Conservation (phyloP, 2,113 vertebrate genomes). For the Oncorhynchus clarkii region DNA sequence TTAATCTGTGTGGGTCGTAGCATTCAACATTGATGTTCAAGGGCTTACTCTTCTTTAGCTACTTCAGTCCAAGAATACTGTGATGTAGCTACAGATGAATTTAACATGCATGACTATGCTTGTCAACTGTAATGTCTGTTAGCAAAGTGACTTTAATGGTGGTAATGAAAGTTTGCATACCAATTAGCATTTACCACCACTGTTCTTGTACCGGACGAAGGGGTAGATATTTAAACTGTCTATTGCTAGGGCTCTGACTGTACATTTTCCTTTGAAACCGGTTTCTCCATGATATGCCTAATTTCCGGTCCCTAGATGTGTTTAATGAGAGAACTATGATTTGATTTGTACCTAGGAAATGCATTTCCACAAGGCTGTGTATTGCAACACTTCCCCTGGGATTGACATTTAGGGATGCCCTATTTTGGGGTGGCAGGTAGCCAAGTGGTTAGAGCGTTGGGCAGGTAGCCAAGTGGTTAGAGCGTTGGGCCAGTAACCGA, state of each 20-base stretch:
- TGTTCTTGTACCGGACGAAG: constrained; percentile 20
- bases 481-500: too few relatives aligned
- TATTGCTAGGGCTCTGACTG: constrained; percentile 9
- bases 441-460: too few relatives aligned
- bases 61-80: too few relatives aligned
- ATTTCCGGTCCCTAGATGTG: constrained; percentile 28
- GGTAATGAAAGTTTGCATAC: not conserved
- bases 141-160: constrained; percentile 10
- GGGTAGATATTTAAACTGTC: constrained; percentile 26
- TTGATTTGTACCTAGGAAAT: not conserved
- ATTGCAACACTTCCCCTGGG: not conserved
- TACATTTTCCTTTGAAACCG: constrained; percentile 39
- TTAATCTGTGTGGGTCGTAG: too few relatives aligned
- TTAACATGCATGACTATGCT: not conserved
- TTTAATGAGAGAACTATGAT: constrained; percentile 32
- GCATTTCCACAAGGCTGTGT: not conserved
- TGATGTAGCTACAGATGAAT: too few relatives aligned
- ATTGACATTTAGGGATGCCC: not conserved
- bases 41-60: too few relatives aligned
- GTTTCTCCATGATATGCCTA: constrained; percentile 39
- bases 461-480: too few relatives aligned
- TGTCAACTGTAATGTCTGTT: not conserved
- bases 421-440: too few relatives aligned
- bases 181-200: not conserved
- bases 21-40: too few relatives aligned